These are phyloP conservation scores for Anguilla anguilla DNA, from an alignment of 2,797 vertebrate genomes.

Conservation along the genomic window DNA sequence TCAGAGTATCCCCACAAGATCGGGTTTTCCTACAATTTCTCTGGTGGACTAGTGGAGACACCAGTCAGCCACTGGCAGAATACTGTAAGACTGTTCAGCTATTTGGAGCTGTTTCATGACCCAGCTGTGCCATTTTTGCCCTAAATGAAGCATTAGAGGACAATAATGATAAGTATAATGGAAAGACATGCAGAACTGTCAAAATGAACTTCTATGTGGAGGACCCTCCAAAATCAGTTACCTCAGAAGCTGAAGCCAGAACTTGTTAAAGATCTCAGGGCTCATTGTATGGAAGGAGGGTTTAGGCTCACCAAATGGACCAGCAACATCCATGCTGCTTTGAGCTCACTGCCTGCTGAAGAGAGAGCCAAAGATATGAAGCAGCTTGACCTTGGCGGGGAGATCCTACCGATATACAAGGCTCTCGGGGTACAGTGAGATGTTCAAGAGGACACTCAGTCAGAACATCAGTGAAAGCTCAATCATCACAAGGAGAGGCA, in stretches of 20 bases:
- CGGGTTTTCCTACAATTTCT: not conserved
- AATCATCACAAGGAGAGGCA: not conserved
- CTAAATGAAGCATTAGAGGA: not conserved
- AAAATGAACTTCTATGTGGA: not conserved
- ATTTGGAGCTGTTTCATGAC: too few species aligned
- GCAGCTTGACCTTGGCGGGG: not conserved
- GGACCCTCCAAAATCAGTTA: not conserved
- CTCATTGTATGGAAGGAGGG: not conserved
- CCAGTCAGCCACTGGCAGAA: not conserved
- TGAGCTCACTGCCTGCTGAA: not conserved
- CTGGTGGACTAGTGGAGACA: not conserved
- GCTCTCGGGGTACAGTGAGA: not conserved
- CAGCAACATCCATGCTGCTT: not conserved
- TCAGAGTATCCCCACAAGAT: not conserved
- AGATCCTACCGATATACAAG: not conserved
- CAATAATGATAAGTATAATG: too few species aligned
- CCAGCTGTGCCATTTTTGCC: not conserved
- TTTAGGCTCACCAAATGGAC: not conserved
- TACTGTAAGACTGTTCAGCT: not conserved
- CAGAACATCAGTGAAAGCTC: not conserved
- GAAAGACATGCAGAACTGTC: too few species aligned
- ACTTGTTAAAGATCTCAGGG: not conserved
- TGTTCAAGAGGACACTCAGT: not conserved
- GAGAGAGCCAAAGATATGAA: not conserved
- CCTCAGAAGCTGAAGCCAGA: not conserved